Conservation (phyloP, 2,797 vertebrate genomes). For the Esox lucius region DNA sequence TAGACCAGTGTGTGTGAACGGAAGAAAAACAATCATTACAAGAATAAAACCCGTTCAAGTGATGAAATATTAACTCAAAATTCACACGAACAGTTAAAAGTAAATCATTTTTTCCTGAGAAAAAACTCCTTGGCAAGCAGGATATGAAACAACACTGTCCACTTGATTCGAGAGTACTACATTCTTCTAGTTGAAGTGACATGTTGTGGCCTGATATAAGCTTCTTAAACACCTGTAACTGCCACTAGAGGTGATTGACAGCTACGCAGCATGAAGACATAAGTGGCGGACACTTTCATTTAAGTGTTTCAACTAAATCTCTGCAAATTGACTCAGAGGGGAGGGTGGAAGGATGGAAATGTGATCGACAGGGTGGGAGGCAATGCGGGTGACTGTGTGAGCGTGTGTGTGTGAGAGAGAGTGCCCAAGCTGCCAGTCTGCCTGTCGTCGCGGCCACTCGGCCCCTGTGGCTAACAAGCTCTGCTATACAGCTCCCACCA, state of each 20-base stretch:
- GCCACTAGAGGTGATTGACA: conserved; percentile 58
- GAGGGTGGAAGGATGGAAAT: conserved; percentile 38
- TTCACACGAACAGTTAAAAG: background rate
- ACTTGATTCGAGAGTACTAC: conserved; percentile 21
- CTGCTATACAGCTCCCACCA: conserved; percentile 15
- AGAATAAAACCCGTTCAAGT: no score
- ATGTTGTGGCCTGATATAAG: conserved; percentile 58
- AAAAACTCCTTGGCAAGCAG: conserved; percentile 35
- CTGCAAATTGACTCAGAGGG: conserved; percentile 62
- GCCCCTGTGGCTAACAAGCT: conserved; percentile 32
- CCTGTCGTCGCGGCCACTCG: conserved; percentile 21
- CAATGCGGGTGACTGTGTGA: background rate
- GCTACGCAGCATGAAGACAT: conserved; percentile 42
- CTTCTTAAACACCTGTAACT: conserved; percentile 55
- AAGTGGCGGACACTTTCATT: conserved; percentile 54
- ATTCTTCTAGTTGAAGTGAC: conserved; percentile 26
- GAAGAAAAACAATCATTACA: background rate
- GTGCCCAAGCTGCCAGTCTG: conserved; percentile 26
- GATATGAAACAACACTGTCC: conserved; percentile 42
- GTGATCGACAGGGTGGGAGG: conserved; percentile 24
- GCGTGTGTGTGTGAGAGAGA: background rate
- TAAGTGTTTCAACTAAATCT: conserved; percentile 65
- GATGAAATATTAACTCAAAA: background rate
- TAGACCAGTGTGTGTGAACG: background rate
- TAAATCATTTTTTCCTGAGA: background rate